A percentile compares a stretch with the other conserved stretches of the same genome.
Conservation (phyloP, 2,113 vertebrate species). For the Strigops habroptila region DNA sequence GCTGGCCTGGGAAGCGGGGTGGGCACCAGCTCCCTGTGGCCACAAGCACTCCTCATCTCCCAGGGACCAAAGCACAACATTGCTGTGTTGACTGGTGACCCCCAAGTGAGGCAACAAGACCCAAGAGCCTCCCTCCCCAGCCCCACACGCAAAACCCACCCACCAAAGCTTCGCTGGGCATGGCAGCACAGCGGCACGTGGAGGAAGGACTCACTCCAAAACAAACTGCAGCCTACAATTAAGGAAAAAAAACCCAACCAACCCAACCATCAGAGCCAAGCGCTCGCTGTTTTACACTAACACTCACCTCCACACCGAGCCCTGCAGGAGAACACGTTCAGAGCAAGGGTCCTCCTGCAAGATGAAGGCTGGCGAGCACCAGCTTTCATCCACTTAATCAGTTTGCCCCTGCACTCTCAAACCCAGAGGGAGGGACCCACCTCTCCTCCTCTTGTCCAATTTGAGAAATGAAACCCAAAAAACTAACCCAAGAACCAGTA, state of each 20-base stretch:
- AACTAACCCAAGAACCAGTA: neutral
- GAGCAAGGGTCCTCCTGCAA: neutral
- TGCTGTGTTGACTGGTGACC: neutral
- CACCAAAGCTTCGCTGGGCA: neutral
- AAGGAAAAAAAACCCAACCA: neutral
- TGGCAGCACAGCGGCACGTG: fast-evolving
- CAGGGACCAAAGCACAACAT: fast-evolving
- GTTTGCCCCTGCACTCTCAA: fast-evolving
- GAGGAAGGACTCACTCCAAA: neutral
- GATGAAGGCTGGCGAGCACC: neutral
- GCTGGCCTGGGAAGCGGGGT: fast-evolving
- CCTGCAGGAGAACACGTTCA: neutral
- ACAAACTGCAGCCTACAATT: neutral
- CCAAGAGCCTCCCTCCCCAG: too few species aligned
- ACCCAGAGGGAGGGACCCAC: neutral
- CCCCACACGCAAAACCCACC: neutral
- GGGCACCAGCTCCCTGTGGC: fast-evolving
- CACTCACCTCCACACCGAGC: neutral
- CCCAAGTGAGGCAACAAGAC: neutral
- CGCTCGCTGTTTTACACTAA: neutral
- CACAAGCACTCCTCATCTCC: neutral
- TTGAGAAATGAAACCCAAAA: neutral
- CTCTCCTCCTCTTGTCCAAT: neutral
- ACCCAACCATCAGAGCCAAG: neutral
- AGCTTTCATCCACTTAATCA: neutral